Evolutionary conservation across 2,888 invertebrate species (phyloP), one percentile per base, ranked within the genome.

Genomic region (Shargacucullia verbasci): DNA sequence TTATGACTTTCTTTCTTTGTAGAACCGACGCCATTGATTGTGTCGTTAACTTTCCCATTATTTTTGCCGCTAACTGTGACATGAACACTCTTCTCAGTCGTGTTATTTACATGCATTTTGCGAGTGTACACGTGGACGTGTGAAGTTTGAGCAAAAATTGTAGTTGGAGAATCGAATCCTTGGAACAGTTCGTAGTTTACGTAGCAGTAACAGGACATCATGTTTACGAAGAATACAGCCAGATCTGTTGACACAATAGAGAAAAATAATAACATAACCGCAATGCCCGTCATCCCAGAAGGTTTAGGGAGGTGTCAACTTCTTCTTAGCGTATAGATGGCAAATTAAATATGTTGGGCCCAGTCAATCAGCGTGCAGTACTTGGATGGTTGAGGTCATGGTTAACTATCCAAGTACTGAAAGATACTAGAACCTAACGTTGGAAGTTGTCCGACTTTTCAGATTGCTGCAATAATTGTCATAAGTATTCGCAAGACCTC

Each of bases 111-210:
- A 0, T 11, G 25, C 45, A 13, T 46, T 46, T 20, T 57, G 20
- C 11, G 20, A 48, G 14, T 1, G 7, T 8, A 14, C 3, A 8
- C 25, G 33, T 31, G 25, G 20, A 40, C 20, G 2, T 20, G 29
- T 1, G 29, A 31, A 2, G 34, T 48, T 13, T 29, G 14, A 10
- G 29, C n/a, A n/a, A n/a, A n/a, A 6, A 0, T 6, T 10, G 41
- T 43, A 12, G 37, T 10, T 11, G n/a, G 1, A 9, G 25, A 10
- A 5, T 73, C 71, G 37, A 87, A 87, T 0, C 87, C 87, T n/a
- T 59, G 59, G 47, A 87, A 87, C 12, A 81, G 65, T 5, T 83
- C 74, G 52, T 82, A 88, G 15, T 73, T 80, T 1, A 81, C 82
- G 47, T 70, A 79, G 48, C 81, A 62, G n/a, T 54, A 27, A 41